phyloP scores from a whole-genome alignment of 2,888 invertebrate species.

The Ceraclea dissimilis region DNA sequence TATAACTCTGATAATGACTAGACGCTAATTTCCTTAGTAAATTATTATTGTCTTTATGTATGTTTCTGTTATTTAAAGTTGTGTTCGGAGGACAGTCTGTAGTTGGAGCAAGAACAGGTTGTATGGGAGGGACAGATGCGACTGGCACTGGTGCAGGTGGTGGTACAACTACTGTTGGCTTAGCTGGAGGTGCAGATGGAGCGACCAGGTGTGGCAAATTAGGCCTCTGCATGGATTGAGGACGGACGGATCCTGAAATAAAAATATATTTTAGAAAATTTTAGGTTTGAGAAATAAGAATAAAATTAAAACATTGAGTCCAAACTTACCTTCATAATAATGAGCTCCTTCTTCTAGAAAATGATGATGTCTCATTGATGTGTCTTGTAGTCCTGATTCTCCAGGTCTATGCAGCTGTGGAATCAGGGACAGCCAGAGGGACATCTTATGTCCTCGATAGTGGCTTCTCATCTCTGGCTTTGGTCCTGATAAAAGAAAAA shows the following conservation, averaged over 20 bases:
- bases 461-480: constrained; percentile 79
- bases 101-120: constrained; percentile 39
- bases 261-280: too few relatives aligned
- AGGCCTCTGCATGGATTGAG: constrained; percentile 63
- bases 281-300: too few relatives aligned
- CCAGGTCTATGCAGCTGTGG: constrained; percentile 85
- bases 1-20: constrained; percentile 81
- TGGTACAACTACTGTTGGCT: constrained; percentile 43
- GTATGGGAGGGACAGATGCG: constrained; percentile 35
- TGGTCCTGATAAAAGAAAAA: constrained; percentile 43
- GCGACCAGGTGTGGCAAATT: constrained; percentile 50
- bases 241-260: constrained; percentile 65
- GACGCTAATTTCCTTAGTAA: constrained; percentile 69
- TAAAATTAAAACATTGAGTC: too few relatives aligned
- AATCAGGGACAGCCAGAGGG: constrained; percentile 84
- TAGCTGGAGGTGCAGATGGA: constrained; percentile 35
- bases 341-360: constrained; percentile 72
- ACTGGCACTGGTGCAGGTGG: constrained; percentile 38
- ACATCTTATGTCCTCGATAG: constrained; percentile 90
- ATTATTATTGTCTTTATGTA: constrained; percentile 58
- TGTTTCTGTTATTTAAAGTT: constrained; percentile 37
- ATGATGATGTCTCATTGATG: constrained; percentile 82
- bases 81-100: constrained; percentile 69
- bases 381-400: constrained; percentile 60
- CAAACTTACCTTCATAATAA: constrained; percentile 73